Evolutionary conservation across 2,797 vertebrate species (phyloP).

Genomic region (Mareca penelope): DNA sequence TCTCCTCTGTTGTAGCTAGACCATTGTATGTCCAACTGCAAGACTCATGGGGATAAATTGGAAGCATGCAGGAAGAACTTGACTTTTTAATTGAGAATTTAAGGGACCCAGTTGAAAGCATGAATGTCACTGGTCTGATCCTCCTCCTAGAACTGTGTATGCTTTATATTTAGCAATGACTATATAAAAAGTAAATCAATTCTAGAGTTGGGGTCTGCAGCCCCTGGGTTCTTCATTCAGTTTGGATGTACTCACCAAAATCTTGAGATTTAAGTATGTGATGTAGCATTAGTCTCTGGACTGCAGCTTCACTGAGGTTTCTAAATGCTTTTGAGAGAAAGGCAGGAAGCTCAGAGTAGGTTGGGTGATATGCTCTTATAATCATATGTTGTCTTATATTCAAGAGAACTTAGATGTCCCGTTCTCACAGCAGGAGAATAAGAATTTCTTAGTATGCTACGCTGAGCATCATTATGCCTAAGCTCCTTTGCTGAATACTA

Average conservation of each 20-base stretch:
- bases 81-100: neutral
- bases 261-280: neutral
- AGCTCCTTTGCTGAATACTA: neutral
- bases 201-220: neutral
- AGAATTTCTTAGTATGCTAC: neutral
- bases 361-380: neutral
- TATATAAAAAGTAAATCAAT: neutral
- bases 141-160: neutral
- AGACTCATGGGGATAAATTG: neutral
- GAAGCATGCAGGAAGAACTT: neutral
- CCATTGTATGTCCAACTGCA: neutral
- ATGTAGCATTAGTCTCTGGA: neutral
- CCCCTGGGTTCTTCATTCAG: neutral
- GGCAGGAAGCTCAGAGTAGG: neutral
- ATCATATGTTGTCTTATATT: neutral
- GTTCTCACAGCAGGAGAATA: neutral
- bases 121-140: neutral
- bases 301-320: neutral
- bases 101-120: neutral
- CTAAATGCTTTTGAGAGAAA: neutral
- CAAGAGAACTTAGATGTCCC: neutral
- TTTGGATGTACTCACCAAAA: neutral
- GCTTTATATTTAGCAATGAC: neutral
- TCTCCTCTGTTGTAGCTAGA: neutral
- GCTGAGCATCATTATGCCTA: neutral